phyloP scores from a whole-genome alignment of 2,113 vertebrate species.

The Phoxinus phoxinus region DNA sequence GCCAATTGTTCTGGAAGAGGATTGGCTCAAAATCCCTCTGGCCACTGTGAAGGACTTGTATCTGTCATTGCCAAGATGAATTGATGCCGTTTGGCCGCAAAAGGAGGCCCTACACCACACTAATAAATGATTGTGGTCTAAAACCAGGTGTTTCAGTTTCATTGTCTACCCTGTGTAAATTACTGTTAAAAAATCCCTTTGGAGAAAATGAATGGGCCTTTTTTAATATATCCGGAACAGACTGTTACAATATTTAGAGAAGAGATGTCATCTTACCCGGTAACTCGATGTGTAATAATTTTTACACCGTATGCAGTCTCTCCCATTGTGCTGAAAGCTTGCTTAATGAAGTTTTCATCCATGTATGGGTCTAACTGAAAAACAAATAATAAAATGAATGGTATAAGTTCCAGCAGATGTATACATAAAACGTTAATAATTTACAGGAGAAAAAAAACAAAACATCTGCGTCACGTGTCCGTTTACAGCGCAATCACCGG shows the following conservation, averaged over 20 bases:
- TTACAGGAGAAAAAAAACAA: neutral
- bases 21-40: too few relatives aligned
- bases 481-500: neutral
- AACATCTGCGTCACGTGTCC: conserved; percentile 8
- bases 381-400: conserved; percentile 16
- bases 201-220: neutral
- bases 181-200: neutral
- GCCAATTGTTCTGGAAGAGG: too few relatives aligned
- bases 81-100: too few relatives aligned
- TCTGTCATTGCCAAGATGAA: too few relatives aligned
- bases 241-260: neutral
- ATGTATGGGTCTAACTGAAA: conserved; percentile 81
- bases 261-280: conserved; percentile 68
- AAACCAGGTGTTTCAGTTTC: too few relatives aligned
- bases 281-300: conserved; percentile 82
- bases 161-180: too few relatives aligned
- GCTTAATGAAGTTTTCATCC: conserved; percentile 82
- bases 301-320: conserved; percentile 79
- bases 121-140: too few relatives aligned
- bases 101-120: too few relatives aligned
- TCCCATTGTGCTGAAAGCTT: conserved; percentile 81
- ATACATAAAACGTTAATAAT: neutral
- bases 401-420: neutral
- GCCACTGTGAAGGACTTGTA: too few relatives aligned
- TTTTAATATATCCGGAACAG: neutral